Evolutionary conservation across 2,888 invertebrate species (phyloP), one percentile per base, ranked within the genome.

Genomic region (Embidobia sp.): DNA sequence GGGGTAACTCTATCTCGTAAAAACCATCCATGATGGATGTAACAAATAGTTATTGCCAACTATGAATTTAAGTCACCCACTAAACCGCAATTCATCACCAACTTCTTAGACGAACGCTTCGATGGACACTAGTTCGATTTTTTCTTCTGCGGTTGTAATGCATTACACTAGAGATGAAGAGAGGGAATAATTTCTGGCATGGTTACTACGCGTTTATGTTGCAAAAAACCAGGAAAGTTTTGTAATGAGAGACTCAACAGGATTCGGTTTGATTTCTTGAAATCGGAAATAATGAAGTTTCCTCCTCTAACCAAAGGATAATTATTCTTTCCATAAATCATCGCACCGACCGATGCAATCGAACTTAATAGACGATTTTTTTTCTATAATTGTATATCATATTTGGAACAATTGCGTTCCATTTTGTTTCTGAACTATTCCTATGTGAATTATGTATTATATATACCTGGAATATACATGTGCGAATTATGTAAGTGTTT

Each of bases 171-270:
- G 3, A 40, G 19, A 11, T 33, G 22, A 29, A 29, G 40, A 42
- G 53, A 16, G 74, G 74, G 48, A 74, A 49, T 59, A 66, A 74
- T 61, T 75, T 67, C 67, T 61, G 67, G 44, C 48, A 75, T 67
- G 11, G 48, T 75, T 67, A 55, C 31, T 29, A 10, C 29, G 19
- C 19, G 33, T 49, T 59, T 61, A 40, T 53, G 44, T 31, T 74
- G 59, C 6, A 72, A 67, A 64, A 66, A 74, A 66, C 27, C 3
- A 66, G 59, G 74, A 74, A 74, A 66, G 22, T 74, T 66, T 74
- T 57, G n/a, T 61, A 66, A 51, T 51, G 6, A 44, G 2, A 29
- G n/a, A 7, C 49, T 35, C 8, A 27, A 19, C 8, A 18, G 22
- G 33, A 64, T 55, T 46, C 19, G 26, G 27, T 55, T 72, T 15